Conservation (phyloP, 2,888 invertebrate genomes). For the Eristalinus aeneus region DNA sequence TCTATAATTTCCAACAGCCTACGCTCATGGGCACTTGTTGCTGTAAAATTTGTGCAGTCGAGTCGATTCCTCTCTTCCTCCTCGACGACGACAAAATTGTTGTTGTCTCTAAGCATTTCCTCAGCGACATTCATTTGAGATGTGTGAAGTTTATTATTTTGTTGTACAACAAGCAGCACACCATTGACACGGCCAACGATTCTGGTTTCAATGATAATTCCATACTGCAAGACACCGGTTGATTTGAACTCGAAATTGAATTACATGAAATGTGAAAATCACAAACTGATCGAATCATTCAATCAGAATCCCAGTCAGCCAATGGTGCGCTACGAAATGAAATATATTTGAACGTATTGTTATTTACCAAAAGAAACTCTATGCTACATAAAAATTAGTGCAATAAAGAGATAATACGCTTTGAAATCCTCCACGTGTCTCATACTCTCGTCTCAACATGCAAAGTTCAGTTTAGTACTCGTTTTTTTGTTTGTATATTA, state of each 20-base stretch:
- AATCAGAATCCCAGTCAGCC: constrained; percentile 8
- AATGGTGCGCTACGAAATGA: constrained; percentile 70
- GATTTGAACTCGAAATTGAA: constrained; percentile 74
- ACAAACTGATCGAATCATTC: constrained; percentile 28
- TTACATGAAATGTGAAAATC: constrained; percentile 73
- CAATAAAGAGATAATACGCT: constrained; percentile 64
- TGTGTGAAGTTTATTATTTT: constrained; percentile 69
- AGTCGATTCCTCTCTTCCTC: constrained; percentile 71
- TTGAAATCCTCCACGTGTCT: constrained; percentile 63
- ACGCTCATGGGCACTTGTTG: constrained; percentile 74
- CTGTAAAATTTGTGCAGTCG: constrained; percentile 74
- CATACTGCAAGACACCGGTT: not conserved
- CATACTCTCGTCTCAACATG: constrained; percentile 49
- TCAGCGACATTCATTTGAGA: constrained; percentile 67
- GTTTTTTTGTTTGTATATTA: constrained; percentile 38
- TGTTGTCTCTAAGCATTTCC: constrained; percentile 65
- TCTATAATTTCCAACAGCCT: constrained; percentile 74
- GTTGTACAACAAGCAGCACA: constrained; percentile 62
- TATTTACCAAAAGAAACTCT: constrained; percentile 72
- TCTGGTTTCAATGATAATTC: constrained; percentile 12
- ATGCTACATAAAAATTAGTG: constrained; percentile 68
- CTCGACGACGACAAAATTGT: constrained; percentile 67
- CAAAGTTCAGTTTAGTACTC: constrained; percentile 46
- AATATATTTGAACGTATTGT: constrained; percentile 74
- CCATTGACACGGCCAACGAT: constrained; percentile 27